Base-by-base conservation (phyloP, 35 echinoderm and acorn worm genomes). In the Heliocidaris tuberculata region DNA sequence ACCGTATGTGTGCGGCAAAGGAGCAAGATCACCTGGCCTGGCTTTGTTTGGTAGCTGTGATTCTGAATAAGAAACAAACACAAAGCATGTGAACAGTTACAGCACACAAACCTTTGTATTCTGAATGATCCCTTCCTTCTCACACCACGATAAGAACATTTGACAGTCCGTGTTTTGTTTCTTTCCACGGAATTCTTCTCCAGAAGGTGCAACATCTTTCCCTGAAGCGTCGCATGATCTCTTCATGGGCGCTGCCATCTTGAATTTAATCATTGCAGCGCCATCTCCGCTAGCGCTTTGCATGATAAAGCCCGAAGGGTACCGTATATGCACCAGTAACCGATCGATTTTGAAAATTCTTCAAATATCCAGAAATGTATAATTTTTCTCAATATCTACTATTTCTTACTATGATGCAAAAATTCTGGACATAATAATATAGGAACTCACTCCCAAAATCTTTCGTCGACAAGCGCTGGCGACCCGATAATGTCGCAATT, bases 131-230 rank as follows among this genome's bases (percentile, higher is more conserved):
- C 52, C 52, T 30, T 92, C 52, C 10, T 42, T 21, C 21, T 92
- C 32, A 54, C 90, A 92, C 90, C 90, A 92, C 49, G 90, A 92
- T 48, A 92, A 54, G 24, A 70, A 70, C 24, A 70, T 70, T 19
- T 70, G 60, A 70, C 60, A 70, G 60, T 70, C 60, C 60, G 60
- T 70, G 24, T 19, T 70, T 24, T 70, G 60, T 70, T 70, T 70
- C 24, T 70, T 70, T 17, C 4, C 13, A 24, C 17, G 60, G 6
- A 16, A 70, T 70, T 27, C 60, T 70, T 24, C 60, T 70, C 24
- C 15, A 70, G 60, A 27, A 17, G 60, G 17, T 70, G 60, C 17
- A 70, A 70, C 17, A 70, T 21, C 24, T 70, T 16, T 24, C 4
- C 17, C 17, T 6, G 60, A 70, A 21, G 2, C 60, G 15, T 70